Conservation (phyloP, 1,140 invertebrate genomes). For the Drosophila novamexicana region DNA sequence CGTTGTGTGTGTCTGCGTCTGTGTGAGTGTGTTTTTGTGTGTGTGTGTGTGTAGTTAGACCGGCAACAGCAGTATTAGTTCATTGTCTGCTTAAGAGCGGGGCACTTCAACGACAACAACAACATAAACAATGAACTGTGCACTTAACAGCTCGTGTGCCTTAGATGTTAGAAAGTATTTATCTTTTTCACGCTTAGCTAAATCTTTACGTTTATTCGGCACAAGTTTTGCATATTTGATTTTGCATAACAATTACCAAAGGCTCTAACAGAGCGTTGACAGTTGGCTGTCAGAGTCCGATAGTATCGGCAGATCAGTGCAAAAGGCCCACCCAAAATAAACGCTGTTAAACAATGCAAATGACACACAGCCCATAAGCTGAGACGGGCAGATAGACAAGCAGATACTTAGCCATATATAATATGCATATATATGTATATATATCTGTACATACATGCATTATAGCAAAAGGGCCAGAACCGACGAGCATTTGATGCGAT, state of each 20-base stretch:
- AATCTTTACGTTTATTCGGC: constrained; percentile 46
- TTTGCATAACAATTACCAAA: constrained; percentile 55
- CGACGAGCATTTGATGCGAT: constrained; percentile 36
- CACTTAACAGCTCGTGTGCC: constrained; percentile 27
- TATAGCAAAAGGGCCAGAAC: constrained; percentile 34
- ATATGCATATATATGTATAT: constrained; percentile 7
- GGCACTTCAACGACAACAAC: constrained; percentile 28
- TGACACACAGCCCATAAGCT: constrained; percentile 8
- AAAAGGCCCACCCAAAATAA: constrained; percentile 23
- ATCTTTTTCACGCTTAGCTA: constrained; percentile 40
- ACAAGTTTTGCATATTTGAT: constrained; percentile 63
- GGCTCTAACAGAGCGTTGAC: constrained; percentile 44
- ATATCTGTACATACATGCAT: not conserved
- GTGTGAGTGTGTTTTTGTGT: not conserved
- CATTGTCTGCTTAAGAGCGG: constrained; percentile 60
- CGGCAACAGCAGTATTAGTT: constrained; percentile 36
- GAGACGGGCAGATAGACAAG: not conserved
- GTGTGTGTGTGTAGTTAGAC: constrained; percentile 4
- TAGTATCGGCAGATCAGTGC: constrained; percentile 17
- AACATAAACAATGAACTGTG: constrained; percentile 33
- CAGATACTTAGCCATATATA: constrained; percentile 27
- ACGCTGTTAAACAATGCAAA: constrained; percentile 32
- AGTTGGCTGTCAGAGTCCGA: constrained; percentile 27
- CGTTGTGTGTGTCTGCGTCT: not conserved
- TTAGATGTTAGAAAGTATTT: constrained; percentile 45